These are phyloP conservation scores for Microctenopoma stevenorrisi DNA, from an alignment of 2,797 vertebrate species.

Conservation along the genomic window DNA sequence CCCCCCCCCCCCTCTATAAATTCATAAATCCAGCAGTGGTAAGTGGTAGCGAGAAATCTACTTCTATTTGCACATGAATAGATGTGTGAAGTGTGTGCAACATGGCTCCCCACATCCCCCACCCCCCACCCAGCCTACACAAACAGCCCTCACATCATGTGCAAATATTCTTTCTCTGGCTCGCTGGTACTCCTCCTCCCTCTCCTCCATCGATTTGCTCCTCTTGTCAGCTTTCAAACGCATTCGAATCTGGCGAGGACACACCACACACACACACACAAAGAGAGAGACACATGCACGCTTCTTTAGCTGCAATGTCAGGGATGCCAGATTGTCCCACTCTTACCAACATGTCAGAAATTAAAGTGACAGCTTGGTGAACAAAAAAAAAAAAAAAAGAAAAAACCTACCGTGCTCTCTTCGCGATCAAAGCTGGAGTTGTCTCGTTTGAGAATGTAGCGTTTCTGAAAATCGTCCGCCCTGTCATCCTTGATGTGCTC, in stretches of 20 bases:
- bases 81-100: slow-evolving; percentile 47
- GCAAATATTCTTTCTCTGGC: slow-evolving; percentile 98
- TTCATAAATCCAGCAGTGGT: slow-evolving; percentile 63
- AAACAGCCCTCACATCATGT: slow-evolving; percentile 90
- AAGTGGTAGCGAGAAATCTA: slow-evolving; percentile 63
- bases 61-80: slow-evolving; percentile 76
- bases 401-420: slow-evolving; percentile 83
- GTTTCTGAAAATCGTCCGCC: slow-evolving; percentile 96
- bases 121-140: slow-evolving; percentile 53
- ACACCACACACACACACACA: slow-evolving; percentile 39
- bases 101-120: slow-evolving; percentile 37
- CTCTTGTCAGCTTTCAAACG: slow-evolving; percentile 97
- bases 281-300: slow-evolving; percentile 33
- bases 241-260: slow-evolving; percentile 92
- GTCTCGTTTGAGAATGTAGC: slow-evolving; percentile 99
- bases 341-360: slow-evolving; percentile 75
- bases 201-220: slow-evolving; percentile 99
- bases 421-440: slow-evolving; percentile 98
- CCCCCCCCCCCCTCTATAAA: slow-evolving; percentile 16
- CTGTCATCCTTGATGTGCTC: slow-evolving; percentile 99
- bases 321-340: slow-evolving; percentile 77
- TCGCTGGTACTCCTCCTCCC: slow-evolving; percentile 97
- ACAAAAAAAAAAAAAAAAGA: slow-evolving; percentile 12
- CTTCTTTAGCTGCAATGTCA: slow-evolving; percentile 68
- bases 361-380: slow-evolving; percentile 75